phyloP scores from a whole-genome alignment of 2,797 vertebrate genomes.

The Typhlichthys subterraneus region DNA sequence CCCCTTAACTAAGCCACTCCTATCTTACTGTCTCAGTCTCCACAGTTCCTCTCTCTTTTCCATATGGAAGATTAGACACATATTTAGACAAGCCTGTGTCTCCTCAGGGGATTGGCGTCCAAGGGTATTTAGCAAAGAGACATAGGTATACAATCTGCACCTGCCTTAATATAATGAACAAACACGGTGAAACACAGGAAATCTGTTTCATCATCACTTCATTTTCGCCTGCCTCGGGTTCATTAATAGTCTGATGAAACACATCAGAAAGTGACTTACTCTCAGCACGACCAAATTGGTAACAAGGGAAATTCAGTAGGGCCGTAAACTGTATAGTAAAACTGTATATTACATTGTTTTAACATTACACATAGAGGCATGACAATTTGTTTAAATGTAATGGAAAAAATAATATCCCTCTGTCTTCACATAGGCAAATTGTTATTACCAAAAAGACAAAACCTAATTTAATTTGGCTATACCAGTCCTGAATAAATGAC shows the following conservation, averaged over 20 bases:
- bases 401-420: neutral
- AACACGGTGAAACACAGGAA: constrained; percentile 20
- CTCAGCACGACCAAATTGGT: too few species aligned
- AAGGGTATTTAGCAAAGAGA: constrained; percentile 58
- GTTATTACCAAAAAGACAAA: neutral
- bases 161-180: constrained; percentile 58
- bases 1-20: neutral
- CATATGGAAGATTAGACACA: constrained; percentile 62
- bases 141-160: constrained; percentile 55
- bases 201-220: constrained; percentile 33
- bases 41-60: constrained; percentile 24
- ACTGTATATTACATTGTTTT: neutral
- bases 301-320: too few species aligned
- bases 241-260: neutral
- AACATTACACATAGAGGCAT: neutral
- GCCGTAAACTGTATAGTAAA: too few species aligned
- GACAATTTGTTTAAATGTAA: neutral
- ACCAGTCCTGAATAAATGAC: too few species aligned
- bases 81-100: constrained; percentile 63
- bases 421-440: neutral
- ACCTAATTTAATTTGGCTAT: neutral
- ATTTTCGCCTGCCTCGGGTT: constrained; percentile 17
- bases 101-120: constrained; percentile 59
- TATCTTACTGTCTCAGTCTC: constrained; percentile 25
- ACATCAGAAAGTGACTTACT: too few species aligned